Percentiles rank a stretch among this genome's conserved stretches.
Conservation (phyloP, 2,888 invertebrate species). For the Noctua janthina region DNA sequence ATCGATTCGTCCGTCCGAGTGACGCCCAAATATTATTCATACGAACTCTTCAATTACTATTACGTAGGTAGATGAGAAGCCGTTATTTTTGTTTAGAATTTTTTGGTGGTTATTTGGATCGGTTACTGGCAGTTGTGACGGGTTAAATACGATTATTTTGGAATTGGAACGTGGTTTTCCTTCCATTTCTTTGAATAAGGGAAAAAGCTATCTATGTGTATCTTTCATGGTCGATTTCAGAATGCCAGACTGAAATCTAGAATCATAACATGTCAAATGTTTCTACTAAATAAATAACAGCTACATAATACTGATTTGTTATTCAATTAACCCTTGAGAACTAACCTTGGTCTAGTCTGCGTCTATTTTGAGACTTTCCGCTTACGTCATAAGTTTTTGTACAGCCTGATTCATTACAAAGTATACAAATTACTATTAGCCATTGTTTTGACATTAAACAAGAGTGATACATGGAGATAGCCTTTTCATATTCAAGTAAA, state of each 20-base stretch:
- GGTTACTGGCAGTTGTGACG: conserved; percentile 39
- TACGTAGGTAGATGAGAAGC: conserved; percentile 74
- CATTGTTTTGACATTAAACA: conserved; percentile 56
- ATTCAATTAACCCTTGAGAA: conserved; percentile 43
- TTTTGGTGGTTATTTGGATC: conserved; percentile 41
- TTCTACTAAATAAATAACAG: neutral
- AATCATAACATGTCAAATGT: conserved; percentile 21
- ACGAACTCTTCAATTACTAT: conserved; percentile 85
- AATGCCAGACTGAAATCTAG: neutral
- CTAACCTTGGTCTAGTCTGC: conserved; percentile 38
- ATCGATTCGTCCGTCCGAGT: conserved; percentile 85
- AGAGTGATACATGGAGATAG: conserved; percentile 61
- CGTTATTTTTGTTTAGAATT: conserved; percentile 56
- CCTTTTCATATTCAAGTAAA: conserved; percentile 61
- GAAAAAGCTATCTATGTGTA: too few relatives aligned
- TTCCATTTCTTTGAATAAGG: neutral
- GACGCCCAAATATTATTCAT: conserved; percentile 89
- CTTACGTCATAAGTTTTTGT: conserved; percentile 41
- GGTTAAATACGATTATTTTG: conserved; percentile 20
- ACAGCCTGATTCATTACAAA: conserved; percentile 29
- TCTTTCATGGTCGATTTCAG: conserved; percentile 5
- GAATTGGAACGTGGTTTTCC: neutral
- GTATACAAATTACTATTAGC: conserved; percentile 40
- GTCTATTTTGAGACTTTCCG: conserved; percentile 43
- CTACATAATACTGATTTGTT: conserved; percentile 20